These are phyloP conservation scores for Neocrepidodera transversa DNA, from an alignment of 2,888 invertebrate species.

Conservation along the genomic window DNA sequence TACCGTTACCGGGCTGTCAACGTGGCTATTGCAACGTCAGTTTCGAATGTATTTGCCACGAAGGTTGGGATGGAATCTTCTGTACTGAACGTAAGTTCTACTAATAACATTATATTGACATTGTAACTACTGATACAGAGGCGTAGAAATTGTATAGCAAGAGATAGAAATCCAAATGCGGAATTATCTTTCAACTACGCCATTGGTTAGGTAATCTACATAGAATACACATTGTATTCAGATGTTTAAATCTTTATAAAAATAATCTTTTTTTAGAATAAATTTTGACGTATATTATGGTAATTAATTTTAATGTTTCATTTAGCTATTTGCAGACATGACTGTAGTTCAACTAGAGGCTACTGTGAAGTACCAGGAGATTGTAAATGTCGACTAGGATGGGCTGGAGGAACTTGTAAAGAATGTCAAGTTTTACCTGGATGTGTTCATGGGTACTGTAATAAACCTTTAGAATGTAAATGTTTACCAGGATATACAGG, in stretches of 20 bases:
- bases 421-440: slow-evolving; percentile 89
- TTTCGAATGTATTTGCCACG: slow-evolving; percentile 85
- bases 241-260: too few species aligned
- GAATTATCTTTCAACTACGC: too few species aligned
- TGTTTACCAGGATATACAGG: slow-evolving; percentile 93
- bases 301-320: too few species aligned
- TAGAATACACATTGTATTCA: too few species aligned
- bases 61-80: slow-evolving; percentile 89
- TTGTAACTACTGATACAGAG: too few species aligned
- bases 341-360: slow-evolving; percentile 85
- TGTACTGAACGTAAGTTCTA: slow-evolving; percentile 87
- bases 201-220: too few species aligned
- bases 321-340: slow-evolving; percentile 84
- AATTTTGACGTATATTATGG: too few species aligned
- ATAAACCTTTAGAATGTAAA: slow-evolving; percentile 88
- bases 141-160: too few species aligned
- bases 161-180: too few species aligned
- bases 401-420: slow-evolving; percentile 85
- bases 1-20: slow-evolving; percentile 85
- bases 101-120: too few species aligned
- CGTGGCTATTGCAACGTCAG: slow-evolving; percentile 86
- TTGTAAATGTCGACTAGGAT: slow-evolving; percentile 89
- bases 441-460: slow-evolving; percentile 89
- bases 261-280: too few species aligned
- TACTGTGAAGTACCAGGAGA: slow-evolving; percentile 88